Evolutionary conservation across 2,113 vertebrate species (phyloP).

Genomic region (Elaphurus davidianus): DNA sequence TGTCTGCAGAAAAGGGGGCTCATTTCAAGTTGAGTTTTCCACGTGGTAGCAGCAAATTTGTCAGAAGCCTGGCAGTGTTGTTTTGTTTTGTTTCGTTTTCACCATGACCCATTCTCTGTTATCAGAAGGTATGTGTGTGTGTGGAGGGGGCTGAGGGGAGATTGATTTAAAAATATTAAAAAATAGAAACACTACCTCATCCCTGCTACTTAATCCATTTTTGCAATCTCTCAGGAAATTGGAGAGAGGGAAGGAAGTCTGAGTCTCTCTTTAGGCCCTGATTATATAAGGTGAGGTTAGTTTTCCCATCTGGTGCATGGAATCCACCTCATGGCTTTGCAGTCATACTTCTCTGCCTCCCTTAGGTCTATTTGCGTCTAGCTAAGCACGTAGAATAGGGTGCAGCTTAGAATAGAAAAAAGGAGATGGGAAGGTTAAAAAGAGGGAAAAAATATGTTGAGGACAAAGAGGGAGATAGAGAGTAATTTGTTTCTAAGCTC

Average conservation of each 20-base stretch:
- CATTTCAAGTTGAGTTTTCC: conserved; percentile 9
- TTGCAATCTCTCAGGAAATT: background rate
- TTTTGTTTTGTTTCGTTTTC: background rate
- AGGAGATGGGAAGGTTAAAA: background rate
- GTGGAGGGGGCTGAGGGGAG: background rate
- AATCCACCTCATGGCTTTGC: background rate
- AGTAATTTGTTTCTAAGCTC: background rate
- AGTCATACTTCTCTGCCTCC: background rate
- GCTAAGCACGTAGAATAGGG: background rate
- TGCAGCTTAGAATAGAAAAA: background rate
- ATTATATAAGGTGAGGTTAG: background rate
- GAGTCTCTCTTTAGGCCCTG: background rate
- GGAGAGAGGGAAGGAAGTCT: background rate
- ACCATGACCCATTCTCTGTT: background rate
- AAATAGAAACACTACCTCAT: background rate
- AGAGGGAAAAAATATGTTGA: background rate
- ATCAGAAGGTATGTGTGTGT: background rate
- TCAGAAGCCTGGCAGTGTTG: conserved; percentile 3
- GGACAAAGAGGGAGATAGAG: background rate
- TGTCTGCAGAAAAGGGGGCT: background rate
- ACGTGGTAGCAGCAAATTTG: background rate
- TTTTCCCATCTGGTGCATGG: background rate
- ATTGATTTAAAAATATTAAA: background rate
- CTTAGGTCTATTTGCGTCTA: background rate
- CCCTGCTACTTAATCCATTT: background rate